phyloP scores from a whole-genome alignment of 2,797 vertebrate species.

The Gymnodraco acuticeps region DNA sequence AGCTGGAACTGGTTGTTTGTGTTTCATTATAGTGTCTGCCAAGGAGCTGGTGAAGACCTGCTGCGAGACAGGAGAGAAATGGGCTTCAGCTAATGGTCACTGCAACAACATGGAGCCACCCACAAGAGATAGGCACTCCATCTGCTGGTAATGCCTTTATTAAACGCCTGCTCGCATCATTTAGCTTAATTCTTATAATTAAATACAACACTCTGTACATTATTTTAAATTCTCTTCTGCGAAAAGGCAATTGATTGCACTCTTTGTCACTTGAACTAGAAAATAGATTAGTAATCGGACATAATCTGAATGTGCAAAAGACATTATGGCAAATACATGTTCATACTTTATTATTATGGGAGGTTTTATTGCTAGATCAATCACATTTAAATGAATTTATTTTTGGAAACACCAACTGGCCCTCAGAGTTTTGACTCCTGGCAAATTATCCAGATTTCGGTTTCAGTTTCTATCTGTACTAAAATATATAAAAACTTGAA shows the following conservation, averaged over 20 bases:
- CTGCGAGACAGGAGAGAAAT: slow-evolving; percentile 92
- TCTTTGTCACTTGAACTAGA: slow-evolving; percentile 4
- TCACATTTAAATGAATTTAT: slow-evolving; percentile 21
- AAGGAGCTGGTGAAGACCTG: slow-evolving; percentile 90
- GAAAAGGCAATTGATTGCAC: neutral
- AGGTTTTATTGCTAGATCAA: neutral
- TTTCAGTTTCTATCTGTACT: slow-evolving; percentile 25
- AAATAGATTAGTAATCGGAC: neutral
- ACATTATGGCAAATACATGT: neutral
- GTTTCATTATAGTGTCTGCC: slow-evolving; percentile 83
- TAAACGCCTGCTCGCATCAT: slow-evolving; percentile 19
- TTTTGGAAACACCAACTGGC: neutral
- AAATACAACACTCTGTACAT: slow-evolving; percentile 20
- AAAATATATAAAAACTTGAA: slow-evolving; percentile 26
- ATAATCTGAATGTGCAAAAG: neutral
- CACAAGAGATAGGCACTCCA: slow-evolving; percentile 78
- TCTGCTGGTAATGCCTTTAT: slow-evolving; percentile 89
- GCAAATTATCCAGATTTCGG: slow-evolving; percentile 7
- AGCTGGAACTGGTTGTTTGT: slow-evolving; percentile 55
- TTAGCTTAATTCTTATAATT: slow-evolving; percentile 34
- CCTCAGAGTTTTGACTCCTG: slow-evolving; percentile 6
- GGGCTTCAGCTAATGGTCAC: slow-evolving; percentile 90
- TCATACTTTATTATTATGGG: neutral
- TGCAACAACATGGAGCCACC: slow-evolving; percentile 88
- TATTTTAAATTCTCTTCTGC: slow-evolving; percentile 18